Conservation (phyloP, 2,797 vertebrate genomes). For the Pelodytes ibericus region DNA sequence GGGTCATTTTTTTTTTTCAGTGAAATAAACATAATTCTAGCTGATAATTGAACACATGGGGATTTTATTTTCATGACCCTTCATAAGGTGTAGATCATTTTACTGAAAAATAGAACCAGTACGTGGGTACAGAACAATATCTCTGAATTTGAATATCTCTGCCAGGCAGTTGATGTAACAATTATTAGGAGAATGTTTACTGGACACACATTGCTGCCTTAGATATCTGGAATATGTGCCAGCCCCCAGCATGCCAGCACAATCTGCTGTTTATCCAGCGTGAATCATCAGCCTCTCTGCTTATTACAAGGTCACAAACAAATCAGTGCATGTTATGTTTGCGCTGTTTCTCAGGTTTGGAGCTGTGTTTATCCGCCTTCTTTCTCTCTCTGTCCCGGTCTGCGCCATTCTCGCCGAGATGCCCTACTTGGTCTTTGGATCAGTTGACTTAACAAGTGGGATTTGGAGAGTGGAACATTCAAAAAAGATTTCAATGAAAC, state of each 20-base stretch:
- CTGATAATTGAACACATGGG: too few species aligned
- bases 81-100: too few species aligned
- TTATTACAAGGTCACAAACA: conserved; percentile 26
- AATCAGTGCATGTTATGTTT: conserved; percentile 9
- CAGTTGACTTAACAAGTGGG: too few species aligned
- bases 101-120: too few species aligned
- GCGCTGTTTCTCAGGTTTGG: conserved; percentile 10
- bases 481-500: too few species aligned
- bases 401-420: too few species aligned
- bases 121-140: neutral
- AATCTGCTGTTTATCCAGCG: conserved; percentile 46
- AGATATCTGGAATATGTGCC: conserved; percentile 5
- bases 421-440: too few species aligned
- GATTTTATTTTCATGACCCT: too few species aligned
- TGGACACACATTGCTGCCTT: conserved; percentile 15
- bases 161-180: conserved; percentile 20
- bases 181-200: conserved; percentile 14
- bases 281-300: conserved; percentile 36
- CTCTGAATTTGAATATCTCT: neutral
- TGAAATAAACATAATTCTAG: too few species aligned
- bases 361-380: neutral
- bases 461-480: too few species aligned
- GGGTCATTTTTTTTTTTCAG: too few species aligned
- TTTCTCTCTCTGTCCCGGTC: neutral
- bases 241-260: conserved; percentile 12